Conservation (phyloP, 1,140 invertebrate species). For the Bombus balteatus region DNA sequence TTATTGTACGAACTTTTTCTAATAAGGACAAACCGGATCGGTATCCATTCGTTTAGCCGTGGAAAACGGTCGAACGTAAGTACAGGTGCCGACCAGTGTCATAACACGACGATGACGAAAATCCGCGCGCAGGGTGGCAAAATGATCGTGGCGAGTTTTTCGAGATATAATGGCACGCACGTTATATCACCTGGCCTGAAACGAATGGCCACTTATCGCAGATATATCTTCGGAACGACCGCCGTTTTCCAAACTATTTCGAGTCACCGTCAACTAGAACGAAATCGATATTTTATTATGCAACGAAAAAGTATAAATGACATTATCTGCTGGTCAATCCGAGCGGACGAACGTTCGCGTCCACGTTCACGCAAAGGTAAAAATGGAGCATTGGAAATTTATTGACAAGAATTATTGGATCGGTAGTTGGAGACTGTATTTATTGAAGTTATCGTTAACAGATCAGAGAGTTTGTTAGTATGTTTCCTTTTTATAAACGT, state of each 20-base stretch:
- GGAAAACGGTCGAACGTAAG: not conserved
- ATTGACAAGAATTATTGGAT: not conserved
- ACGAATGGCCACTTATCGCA: not conserved
- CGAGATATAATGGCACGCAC: not conserved
- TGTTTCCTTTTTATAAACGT: no score
- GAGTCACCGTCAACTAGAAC: not conserved
- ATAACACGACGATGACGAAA: not conserved
- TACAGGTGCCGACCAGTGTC: not conserved
- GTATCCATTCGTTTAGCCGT: not conserved
- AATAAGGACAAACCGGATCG: slow-evolving; percentile 1
- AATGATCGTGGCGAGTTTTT: not conserved
- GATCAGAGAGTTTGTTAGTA: not conserved
- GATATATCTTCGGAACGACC: not conserved
- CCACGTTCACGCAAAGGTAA: no score
- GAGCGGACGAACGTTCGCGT: not conserved
- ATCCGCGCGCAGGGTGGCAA: not conserved
- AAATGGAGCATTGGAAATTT: not conserved
- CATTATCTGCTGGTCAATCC: not conserved
- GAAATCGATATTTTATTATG: not conserved
- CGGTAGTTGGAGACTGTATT: not conserved
- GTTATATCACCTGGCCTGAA: not conserved
- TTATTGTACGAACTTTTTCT: not conserved
- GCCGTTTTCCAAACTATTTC: not conserved
- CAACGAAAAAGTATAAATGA: not conserved
- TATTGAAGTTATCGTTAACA: not conserved